Base-by-base conservation (phyloP, 2,888 invertebrate genomes). In the Salpingus planirostris region DNA sequence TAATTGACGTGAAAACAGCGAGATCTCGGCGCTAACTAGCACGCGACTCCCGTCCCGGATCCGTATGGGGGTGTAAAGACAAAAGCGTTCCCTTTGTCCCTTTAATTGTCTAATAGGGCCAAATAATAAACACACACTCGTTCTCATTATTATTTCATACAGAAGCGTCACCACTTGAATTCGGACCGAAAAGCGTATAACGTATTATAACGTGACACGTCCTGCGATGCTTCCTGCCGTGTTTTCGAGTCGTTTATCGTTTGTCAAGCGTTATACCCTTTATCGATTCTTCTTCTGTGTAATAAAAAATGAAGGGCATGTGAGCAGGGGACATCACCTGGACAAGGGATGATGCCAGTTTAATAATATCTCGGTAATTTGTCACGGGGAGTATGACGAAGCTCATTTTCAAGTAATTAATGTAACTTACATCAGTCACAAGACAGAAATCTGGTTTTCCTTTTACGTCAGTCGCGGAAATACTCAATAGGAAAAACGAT, bases 281-380 rank as follows among this genome's bases (percentile, higher is more conserved):
- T n/a, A n/a, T n/a, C n/a, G n/a, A n/a, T n/a, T 25, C 18, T 15
- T 27, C 21, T 38, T 34, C 25, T 38, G 33, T 38, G 34, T 38
- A 33, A 38, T 38, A 25, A 24, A 6, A 12, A 21, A 22, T 11
- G 26, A 27, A 34, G 38, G 33, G 31, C 24, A 38, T 27, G 33
- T 38, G 31, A 38, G 34, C 27, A 25, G 28, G 33, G 24, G 15
- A 31, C 38, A 38, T 38, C 38, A 38, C 38, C 38, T 38, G 38
- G 38, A 31, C 49, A 42, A 24, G 43, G 44, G 44, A 23, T 8
- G 50, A 45, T 40, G 42, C 36, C 40, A 46, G 35, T 47, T 47
- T 50, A 46, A 50, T n/a, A n/a, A n/a, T 52, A 50, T 47, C 47
- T 46, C 29, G 28, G 42, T 42, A 41, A 52, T 52, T 50, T 49